Percentiles rank a stretch among this genome's conserved stretches.
Conservation (phyloP, 1,140 invertebrate genomes). For the Drosophila bocqueti region DNA sequence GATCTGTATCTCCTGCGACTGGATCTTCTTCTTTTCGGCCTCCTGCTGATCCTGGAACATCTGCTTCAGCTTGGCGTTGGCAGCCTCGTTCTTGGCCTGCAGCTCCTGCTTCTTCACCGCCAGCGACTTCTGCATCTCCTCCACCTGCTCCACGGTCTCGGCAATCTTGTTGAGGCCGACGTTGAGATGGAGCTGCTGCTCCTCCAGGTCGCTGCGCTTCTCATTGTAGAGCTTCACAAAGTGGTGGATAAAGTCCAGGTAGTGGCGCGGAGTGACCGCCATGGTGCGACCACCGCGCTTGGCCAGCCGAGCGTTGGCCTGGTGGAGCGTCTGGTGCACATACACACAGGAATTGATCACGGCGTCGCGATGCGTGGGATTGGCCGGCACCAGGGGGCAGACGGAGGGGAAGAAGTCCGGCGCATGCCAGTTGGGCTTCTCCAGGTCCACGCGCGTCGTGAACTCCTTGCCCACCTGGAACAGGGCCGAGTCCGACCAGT, state of each 20-base stretch:
- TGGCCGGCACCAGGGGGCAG: conserved; percentile 91
- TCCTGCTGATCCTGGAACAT: conserved; percentile 99
- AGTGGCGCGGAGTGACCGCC: conserved; percentile 98
- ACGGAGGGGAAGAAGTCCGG: conserved; percentile 96
- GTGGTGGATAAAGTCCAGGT: conserved; percentile 99
- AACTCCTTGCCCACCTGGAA: conserved; percentile 96
- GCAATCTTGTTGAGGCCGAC: conserved; percentile 99
- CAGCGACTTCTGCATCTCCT: conserved; percentile 99
- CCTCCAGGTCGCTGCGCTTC: conserved; percentile 98
- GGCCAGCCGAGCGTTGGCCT: conserved; percentile 94
- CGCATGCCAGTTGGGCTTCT: conserved; percentile 92
- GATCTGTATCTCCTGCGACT: conserved; percentile 98
- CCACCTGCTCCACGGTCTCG: conserved; percentile 99
- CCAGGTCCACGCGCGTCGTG: conserved; percentile 93
- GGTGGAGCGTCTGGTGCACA: conserved; percentile 98
- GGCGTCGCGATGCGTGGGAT: conserved; percentile 95
- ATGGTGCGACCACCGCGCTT: conserved; percentile 97
- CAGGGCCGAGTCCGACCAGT: conserved; percentile 99
- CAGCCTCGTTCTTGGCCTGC: conserved; percentile 99
- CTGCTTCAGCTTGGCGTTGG: conserved; percentile 98
- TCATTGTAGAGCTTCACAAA: conserved; percentile 99
- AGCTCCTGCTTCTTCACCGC: conserved; percentile 98
- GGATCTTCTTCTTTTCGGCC: conserved; percentile 99
- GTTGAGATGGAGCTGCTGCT: conserved; percentile 99
- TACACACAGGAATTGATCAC: conserved; percentile 99